Evolutionary conservation across 2,797 vertebrate species (phyloP).

Genomic region (Catharus ustulatus): DNA sequence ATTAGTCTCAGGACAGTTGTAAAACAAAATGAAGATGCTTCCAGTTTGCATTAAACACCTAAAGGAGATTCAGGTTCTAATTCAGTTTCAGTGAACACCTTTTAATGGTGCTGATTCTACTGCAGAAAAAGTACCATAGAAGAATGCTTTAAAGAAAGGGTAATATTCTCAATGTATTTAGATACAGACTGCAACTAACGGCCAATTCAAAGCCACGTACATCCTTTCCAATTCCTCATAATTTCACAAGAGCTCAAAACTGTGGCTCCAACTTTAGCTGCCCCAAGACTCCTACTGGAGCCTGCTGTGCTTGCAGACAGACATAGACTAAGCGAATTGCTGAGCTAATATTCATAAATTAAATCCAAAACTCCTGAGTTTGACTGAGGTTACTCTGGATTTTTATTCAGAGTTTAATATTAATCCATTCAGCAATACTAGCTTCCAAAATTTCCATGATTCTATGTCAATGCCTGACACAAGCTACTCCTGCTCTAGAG

Average conservation of each 20-base stretch:
- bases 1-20: neutral
- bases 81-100: neutral
- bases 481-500: neutral
- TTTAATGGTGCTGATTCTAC: neutral
- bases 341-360: neutral
- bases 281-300: neutral
- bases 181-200: neutral
- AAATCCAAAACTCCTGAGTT: neutral
- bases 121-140: neutral
- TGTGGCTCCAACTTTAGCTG: neutral
- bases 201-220: neutral
- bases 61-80: neutral
- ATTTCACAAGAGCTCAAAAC: neutral
- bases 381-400: neutral
- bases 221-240: neutral
- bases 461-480: neutral
- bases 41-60: neutral
- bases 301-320: neutral
- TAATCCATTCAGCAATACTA: neutral
- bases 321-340: neutral
- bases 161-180: neutral
- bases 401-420: neutral
- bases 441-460: neutral
- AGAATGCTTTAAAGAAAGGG: neutral
- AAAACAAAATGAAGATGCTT: neutral